Evolutionary conservation across 2,113 vertebrate species (phyloP).

Genomic region (Xiphias gladius): DNA sequence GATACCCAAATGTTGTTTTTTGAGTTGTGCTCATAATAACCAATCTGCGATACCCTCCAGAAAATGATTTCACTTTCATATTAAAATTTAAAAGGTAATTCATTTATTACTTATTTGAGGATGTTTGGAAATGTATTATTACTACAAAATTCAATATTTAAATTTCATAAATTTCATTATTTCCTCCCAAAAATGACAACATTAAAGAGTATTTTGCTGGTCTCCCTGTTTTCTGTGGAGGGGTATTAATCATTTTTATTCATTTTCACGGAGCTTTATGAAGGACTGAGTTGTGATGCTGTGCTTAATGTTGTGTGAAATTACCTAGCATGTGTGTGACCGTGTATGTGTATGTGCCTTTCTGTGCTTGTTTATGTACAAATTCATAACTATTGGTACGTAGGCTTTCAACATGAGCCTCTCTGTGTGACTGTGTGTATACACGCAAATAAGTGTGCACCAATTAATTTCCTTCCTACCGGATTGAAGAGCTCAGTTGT

Average conservation of each 20-base stretch:
- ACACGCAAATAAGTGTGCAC: constrained; percentile 24
- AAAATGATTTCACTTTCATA: not conserved
- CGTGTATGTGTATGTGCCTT: constrained; percentile 16
- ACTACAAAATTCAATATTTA: not conserved
- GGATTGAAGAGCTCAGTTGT: constrained; percentile 96
- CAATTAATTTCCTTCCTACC: constrained; percentile 80
- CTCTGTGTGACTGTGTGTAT: constrained; percentile 25
- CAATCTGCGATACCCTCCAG: not conserved
- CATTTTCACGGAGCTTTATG: constrained; percentile 52
- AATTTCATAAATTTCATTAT: constrained; percentile 7
- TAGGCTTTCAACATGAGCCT: constrained; percentile 29
- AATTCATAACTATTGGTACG: constrained; percentile 1
- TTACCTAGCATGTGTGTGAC: constrained; percentile 55
- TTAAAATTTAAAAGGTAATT: not conserved
- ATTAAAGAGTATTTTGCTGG: not conserved
- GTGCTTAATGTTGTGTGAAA: constrained; percentile 80
- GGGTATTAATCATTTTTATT: constrained; percentile 44
- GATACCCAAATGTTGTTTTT: not conserved
- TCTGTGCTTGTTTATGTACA: constrained; percentile 40
- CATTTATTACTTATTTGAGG: not conserved
- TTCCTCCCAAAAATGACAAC: not conserved
- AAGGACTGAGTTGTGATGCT: constrained; percentile 66
- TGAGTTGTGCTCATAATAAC: not conserved
- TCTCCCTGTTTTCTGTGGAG: constrained; percentile 25
- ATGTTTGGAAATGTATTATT: not conserved